Percentiles rank a stretch among this genome's conserved stretches.
phyloP scores from a whole-genome alignment of 1,140 invertebrate species.

The Sitophilus oryzae region DNA sequence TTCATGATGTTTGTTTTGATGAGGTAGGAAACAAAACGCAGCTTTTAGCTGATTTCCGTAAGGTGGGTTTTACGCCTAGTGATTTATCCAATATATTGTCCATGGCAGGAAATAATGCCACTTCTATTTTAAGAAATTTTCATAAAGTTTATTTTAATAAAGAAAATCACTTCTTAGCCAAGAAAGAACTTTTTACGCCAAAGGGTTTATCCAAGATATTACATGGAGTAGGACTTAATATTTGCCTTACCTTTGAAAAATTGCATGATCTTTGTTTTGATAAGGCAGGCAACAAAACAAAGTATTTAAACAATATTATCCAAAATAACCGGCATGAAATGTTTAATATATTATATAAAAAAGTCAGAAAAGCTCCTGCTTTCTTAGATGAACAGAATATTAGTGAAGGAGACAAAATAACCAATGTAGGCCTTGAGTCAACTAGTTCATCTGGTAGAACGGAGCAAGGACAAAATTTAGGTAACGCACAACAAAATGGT shows the following conservation, averaged over 20 bases:
- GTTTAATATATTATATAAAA: constrained; percentile 4
- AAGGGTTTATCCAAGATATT: constrained; percentile 32
- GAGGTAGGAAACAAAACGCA: constrained; percentile 30
- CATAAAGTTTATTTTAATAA: constrained; percentile 35
- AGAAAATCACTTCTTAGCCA: constrained; percentile 3
- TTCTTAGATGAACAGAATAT: constrained; percentile 1
- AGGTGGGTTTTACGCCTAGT: constrained; percentile 30
- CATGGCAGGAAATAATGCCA: constrained; percentile 35
- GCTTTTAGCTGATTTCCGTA: constrained; percentile 32
- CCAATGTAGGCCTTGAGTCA: neutral
- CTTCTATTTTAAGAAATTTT: constrained; percentile 36
- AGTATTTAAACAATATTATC: constrained; percentile 38
- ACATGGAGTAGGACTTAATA: constrained; percentile 29
- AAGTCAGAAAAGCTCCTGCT: constrained; percentile 8
- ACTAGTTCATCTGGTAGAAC: neutral
- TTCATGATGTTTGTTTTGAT: constrained; percentile 39
- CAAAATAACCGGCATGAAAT: constrained; percentile 20
- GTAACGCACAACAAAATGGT: neutral
- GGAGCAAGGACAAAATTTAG: neutral
- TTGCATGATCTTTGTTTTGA: constrained; percentile 40
- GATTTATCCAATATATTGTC: constrained; percentile 33
- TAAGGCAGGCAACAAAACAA: constrained; percentile 32
- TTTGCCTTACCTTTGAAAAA: constrained; percentile 34
- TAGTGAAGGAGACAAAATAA: constrained; percentile 1
- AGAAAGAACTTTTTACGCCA: constrained; percentile 32